Percentiles rank a stretch among this genome's conserved stretches.
Evolutionary conservation across 1,140 invertebrate genomes (phyloP).

Genomic region (Drosophila kanapiae): DNA sequence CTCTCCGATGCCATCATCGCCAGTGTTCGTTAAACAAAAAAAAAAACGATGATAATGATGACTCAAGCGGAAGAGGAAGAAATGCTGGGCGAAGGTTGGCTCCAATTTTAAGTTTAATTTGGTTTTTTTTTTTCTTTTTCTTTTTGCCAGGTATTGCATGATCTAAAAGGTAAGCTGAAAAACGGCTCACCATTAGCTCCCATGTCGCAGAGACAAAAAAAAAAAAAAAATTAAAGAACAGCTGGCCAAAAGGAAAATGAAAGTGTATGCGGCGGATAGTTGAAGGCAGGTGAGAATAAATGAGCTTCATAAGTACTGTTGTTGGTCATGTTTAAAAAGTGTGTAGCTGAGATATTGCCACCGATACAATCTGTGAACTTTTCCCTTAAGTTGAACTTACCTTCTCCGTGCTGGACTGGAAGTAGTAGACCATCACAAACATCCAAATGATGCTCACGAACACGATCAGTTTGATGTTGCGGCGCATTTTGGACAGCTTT

Average conservation of each 20-base stretch:
- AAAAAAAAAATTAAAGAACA: neutral
- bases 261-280: conserved; percentile 6
- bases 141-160: conserved; percentile 8
- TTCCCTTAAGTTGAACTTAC: conserved; percentile 54
- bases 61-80: conserved; percentile 51
- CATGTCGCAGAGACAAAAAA: neutral
- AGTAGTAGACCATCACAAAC: conserved; percentile 85
- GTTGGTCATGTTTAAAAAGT: neutral
- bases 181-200: conserved; percentile 4
- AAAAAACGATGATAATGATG: conserved; percentile 43
- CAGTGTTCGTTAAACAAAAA: conserved; percentile 12
- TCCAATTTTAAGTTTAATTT: conserved; percentile 13
- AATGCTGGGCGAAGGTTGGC: conserved; percentile 6
- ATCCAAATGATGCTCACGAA: conserved; percentile 85
- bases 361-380: neutral
- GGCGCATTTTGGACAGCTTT: conserved; percentile 72
- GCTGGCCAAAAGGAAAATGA: conserved; percentile 8
- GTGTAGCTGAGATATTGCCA: conserved; percentile 8
- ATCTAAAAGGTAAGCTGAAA: conserved; percentile 24
- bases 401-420: conserved; percentile 84
- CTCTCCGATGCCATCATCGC: conserved; percentile 16
- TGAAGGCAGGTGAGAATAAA: conserved; percentile 6
- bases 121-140: neutral
- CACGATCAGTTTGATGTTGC: conserved; percentile 84
- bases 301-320: conserved; percentile 5